A percentile compares a stretch with the other conserved stretches of the same genome.
phyloP scores from a whole-genome alignment of 2,797 vertebrate genomes.

The Semaprochilodus insignis region DNA sequence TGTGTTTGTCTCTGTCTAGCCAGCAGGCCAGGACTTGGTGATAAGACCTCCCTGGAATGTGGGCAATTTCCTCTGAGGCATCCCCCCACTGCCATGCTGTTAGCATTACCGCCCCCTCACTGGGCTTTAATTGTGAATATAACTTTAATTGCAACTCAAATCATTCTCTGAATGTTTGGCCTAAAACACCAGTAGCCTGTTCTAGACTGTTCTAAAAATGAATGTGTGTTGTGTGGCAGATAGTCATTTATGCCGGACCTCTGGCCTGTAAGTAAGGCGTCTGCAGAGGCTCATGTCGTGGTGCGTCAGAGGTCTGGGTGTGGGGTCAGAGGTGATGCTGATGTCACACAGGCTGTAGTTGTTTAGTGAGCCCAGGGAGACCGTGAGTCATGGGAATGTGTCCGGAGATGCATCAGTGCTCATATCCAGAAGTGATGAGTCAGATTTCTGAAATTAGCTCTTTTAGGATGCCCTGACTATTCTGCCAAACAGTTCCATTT shows the following conservation, averaged over 20 bases:
- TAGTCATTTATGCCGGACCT: not conserved
- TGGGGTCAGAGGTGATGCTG: constrained; percentile 47
- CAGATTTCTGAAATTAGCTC: constrained; percentile 28
- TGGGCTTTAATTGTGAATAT: constrained; percentile 4
- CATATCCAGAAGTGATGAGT: constrained; percentile 39
- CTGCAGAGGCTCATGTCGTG: constrained; percentile 32
- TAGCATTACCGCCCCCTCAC: constrained; percentile 16
- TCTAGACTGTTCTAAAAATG: too few relatives aligned
- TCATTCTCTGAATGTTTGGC: not conserved
- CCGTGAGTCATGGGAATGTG: constrained; percentile 53
- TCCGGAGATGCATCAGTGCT: constrained; percentile 24
- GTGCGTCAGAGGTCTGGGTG: constrained; percentile 21
- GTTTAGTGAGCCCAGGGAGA: constrained; percentile 41
- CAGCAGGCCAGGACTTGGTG: constrained; percentile 46
- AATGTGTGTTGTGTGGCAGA: not conserved
- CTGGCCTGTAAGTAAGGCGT: not conserved
- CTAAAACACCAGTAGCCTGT: not conserved
- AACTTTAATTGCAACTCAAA: not conserved
- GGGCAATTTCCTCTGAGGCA: constrained; percentile 70
- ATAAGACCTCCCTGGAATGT: constrained; percentile 74
- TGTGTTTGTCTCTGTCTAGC: constrained; percentile 31
- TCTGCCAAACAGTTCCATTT: not conserved
- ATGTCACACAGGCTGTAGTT: constrained; percentile 39
- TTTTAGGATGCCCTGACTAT: constrained; percentile 27
- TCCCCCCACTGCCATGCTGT: constrained; percentile 44